A percentile compares a stretch with the other conserved stretches of the same genome.
These are phyloP conservation scores for Oophaga pumilio DNA, from an alignment of 2,113 vertebrate genomes.

Conservation along the genomic window DNA sequence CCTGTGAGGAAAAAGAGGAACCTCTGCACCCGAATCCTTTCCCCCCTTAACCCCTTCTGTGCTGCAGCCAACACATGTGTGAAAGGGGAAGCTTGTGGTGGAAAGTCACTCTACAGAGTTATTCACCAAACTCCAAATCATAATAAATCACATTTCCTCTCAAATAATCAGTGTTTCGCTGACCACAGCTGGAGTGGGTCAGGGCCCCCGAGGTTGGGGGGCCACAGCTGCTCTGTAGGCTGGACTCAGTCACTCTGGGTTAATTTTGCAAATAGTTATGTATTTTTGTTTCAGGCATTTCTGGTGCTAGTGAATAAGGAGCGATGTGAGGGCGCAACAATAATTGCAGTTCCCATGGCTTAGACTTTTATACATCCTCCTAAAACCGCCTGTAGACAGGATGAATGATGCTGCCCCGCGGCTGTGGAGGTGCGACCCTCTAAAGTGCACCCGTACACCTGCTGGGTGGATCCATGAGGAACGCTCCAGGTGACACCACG, in stretches of 20 bases:
- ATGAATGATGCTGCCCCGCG: too few relatives aligned
- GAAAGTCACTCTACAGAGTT: not conserved
- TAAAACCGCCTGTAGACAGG: too few relatives aligned
- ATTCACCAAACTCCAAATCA: not conserved
- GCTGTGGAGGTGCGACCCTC: too few relatives aligned
- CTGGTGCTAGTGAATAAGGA: too few relatives aligned
- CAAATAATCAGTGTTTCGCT: slow-evolving; percentile 3
- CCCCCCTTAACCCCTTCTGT: not conserved
- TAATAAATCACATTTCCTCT: not conserved
- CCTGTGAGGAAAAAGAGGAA: slow-evolving; percentile 10
- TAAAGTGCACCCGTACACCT: too few relatives aligned
- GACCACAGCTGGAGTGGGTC: not conserved
- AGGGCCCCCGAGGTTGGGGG: not conserved
- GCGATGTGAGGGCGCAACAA: too few relatives aligned
- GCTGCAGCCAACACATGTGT: not conserved
- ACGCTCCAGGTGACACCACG: too few relatives aligned
- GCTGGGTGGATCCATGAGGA: too few relatives aligned
- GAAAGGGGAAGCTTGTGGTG: slow-evolving; percentile 14
- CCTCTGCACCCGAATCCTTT: slow-evolving; percentile 12
- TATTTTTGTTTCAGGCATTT: not conserved
- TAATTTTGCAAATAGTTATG: not conserved
- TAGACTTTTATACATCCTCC: too few relatives aligned
- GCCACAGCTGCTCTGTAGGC: not conserved
- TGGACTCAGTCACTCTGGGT: not conserved
- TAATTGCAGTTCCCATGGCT: too few relatives aligned